A percentile compares a stretch with the other conserved stretches of the same genome.
phyloP scores from a whole-genome alignment of 64 coral and sea anemone genomes.

The Montipora sp. region DNA sequence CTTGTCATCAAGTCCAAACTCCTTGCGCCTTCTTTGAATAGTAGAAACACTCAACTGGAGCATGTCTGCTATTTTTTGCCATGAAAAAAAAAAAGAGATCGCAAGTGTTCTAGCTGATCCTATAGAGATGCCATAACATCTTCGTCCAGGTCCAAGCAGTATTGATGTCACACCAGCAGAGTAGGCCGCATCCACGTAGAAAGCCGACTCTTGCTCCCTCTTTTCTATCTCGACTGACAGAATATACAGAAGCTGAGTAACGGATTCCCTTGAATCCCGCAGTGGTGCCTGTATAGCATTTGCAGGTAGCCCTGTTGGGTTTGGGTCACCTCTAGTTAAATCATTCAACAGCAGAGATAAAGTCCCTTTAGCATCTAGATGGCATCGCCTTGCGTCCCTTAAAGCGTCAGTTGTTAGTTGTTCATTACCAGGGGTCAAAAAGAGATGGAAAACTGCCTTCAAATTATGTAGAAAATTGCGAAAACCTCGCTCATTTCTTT shows the following conservation, averaged over 20 bases:
- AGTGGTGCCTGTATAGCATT: too few relatives aligned
- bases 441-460: slow-evolving; percentile 5
- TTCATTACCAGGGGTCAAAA: neutral
- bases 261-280: too few relatives aligned
- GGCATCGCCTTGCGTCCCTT: slow-evolving; percentile 9
- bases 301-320: slow-evolving; percentile 21
- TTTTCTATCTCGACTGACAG: too few relatives aligned
- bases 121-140: neutral
- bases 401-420: neutral
- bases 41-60: too few relatives aligned
- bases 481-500: neutral
- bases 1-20: too few relatives aligned
- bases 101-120: slow-evolving; percentile 55
- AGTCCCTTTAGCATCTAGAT: slow-evolving; percentile 48
- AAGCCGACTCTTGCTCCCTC: too few relatives aligned
- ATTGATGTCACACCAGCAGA: slow-evolving; percentile 19
- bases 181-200: too few relatives aligned
- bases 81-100: slow-evolving; percentile 77
- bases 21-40: too few relatives aligned
- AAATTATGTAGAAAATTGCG: slow-evolving; percentile 18
- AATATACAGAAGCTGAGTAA: too few relatives aligned
- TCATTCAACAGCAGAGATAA: neutral
- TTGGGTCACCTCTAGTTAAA: slow-evolving; percentile 19
- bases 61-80: slow-evolving; percentile 63
- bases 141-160: slow-evolving; percentile 37